These are phyloP conservation scores for Arothron firmamentum DNA, from an alignment of 2,113 vertebrate genomes.

Conservation along the genomic window DNA sequence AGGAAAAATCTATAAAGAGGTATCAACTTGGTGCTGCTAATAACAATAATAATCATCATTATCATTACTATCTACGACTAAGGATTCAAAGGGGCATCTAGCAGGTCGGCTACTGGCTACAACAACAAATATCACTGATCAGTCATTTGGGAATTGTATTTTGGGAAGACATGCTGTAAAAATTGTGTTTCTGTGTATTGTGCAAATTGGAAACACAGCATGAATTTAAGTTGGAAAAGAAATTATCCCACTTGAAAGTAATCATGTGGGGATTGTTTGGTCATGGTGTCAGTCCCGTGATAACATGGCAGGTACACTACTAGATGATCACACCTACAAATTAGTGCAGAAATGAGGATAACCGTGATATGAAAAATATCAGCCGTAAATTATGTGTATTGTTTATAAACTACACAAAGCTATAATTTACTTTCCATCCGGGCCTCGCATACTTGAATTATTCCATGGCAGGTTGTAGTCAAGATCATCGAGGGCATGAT, in stretches of 20 bases:
- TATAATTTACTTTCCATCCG: neutral
- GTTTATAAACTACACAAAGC: neutral
- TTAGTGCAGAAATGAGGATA: no score
- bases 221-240: no score
- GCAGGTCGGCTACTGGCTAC: slow-evolving; percentile 42
- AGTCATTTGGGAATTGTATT: slow-evolving; percentile 16
- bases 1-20: slow-evolving; percentile 6
- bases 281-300: no score
- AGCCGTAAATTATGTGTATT: neutral
- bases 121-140: slow-evolving; percentile 29
- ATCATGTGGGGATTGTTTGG: no score
- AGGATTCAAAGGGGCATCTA: slow-evolving; percentile 36
- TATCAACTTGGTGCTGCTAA: slow-evolving; percentile 25
- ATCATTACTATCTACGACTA: slow-evolving; percentile 11
- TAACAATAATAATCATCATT: slow-evolving; percentile 21
- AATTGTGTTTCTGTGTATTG: no score
- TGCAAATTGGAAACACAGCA: no score
- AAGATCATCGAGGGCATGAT: neutral
- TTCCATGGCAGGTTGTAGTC: slow-evolving; percentile 9
- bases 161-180: no score
- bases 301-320: no score
- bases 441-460: neutral
- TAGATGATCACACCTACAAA: no score
- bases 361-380: no score
- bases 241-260: no score